phyloP scores from a whole-genome alignment of 2,888 invertebrate species.

The Aspidiotus rigidus region DNA sequence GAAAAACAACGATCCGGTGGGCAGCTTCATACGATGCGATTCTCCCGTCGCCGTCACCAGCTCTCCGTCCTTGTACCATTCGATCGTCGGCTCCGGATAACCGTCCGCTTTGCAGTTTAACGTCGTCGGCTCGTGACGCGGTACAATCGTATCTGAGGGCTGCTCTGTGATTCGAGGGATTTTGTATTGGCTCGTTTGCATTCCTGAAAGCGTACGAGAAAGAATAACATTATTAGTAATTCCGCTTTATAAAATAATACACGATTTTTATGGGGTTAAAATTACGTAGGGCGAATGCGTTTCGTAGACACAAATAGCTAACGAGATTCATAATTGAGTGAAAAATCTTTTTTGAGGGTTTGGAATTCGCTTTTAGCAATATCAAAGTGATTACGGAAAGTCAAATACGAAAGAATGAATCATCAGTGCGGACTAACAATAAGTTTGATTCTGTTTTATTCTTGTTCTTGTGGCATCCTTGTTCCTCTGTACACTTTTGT shows the following conservation, averaged over 20 bases:
- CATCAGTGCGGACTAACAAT: too few relatives aligned
- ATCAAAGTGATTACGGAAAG: too few relatives aligned
- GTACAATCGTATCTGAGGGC: constrained; percentile 90
- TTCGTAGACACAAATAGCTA: too few relatives aligned
- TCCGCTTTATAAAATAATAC: too few relatives aligned
- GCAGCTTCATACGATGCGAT: constrained; percentile 80
- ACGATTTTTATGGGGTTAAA: not conserved
- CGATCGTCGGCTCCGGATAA: constrained; percentile 78
- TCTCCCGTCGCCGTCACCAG: constrained; percentile 58
- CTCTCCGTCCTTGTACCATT: constrained; percentile 87
- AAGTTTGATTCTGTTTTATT: too few relatives aligned
- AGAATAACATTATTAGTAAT: not conserved
- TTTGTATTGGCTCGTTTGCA: constrained; percentile 63
- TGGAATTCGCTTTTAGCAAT: too few relatives aligned
- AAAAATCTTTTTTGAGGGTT: too few relatives aligned
- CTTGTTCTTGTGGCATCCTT: too few relatives aligned
- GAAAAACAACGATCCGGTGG: constrained; percentile 87
- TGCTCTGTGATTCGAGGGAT: constrained; percentile 94
- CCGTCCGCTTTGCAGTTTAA: constrained; percentile 96
- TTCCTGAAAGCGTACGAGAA: constrained; percentile 6
- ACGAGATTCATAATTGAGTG: too few relatives aligned
- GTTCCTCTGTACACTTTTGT: too few relatives aligned
- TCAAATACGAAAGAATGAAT: too few relatives aligned
- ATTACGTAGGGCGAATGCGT: too few relatives aligned
- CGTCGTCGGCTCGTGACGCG: constrained; percentile 93